Conservation (phyloP, 2,113 vertebrate genomes). For the Lethenteron reissneri region DNA sequence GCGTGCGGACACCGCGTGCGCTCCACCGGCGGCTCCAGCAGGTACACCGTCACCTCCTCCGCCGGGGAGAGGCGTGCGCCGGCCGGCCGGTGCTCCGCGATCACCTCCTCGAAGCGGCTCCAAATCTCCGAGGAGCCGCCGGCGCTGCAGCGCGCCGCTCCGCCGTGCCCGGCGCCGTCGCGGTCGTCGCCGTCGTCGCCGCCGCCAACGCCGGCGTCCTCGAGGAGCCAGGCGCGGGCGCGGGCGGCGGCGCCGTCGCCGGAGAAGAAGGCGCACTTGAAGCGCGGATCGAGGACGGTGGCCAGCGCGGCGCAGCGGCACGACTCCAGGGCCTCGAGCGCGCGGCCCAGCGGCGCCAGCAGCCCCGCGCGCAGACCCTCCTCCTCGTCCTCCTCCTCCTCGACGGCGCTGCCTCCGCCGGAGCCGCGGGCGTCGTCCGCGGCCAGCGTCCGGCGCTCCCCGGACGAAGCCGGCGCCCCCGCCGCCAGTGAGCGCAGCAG, state of each 20-base stretch:
- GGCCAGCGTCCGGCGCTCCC: background rate
- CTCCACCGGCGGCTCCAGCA: too few relatives aligned
- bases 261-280: conserved; percentile 1
- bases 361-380: background rate
- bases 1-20: too few relatives aligned
- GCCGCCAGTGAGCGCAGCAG: background rate
- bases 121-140: too few relatives aligned
- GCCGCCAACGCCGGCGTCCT: background rate
- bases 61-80: too few relatives aligned
- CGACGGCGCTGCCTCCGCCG: background rate
- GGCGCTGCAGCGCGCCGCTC: too few relatives aligned
- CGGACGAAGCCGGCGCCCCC: background rate
- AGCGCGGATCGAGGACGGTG: background rate
- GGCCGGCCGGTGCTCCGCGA: too few relatives aligned
- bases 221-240: background rate
- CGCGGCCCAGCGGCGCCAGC: background rate
- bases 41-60: too few relatives aligned
- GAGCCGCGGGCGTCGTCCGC: background rate
- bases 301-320: background rate
- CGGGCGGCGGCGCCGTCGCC: background rate
- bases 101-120: too few relatives aligned
- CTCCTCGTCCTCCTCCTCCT: background rate
- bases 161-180: too few relatives aligned
- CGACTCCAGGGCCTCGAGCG: background rate
- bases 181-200: too few relatives aligned